Conservation (phyloP, 1,140 invertebrate genomes). For the Eueides isabella region DNA sequence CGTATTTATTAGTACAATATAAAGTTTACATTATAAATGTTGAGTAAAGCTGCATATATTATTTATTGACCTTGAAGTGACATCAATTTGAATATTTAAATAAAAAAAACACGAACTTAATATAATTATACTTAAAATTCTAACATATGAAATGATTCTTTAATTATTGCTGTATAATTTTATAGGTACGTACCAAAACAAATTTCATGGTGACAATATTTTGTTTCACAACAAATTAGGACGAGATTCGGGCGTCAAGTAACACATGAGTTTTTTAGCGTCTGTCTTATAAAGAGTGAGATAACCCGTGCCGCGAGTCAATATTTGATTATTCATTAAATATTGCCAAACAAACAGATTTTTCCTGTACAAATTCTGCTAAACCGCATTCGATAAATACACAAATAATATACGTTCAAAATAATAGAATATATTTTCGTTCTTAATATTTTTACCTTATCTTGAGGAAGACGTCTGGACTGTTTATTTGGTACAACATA, state of each 20-base stretch:
- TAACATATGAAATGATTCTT: too few species aligned
- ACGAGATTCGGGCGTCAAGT: conserved; percentile 19
- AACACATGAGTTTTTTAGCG: conserved; percentile 15
- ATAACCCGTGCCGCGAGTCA: conserved; percentile 26
- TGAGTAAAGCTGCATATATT: too few species aligned
- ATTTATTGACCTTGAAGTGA: too few species aligned
- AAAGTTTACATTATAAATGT: too few species aligned
- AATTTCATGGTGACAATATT: conserved; percentile 17
- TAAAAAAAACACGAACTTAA: too few species aligned
- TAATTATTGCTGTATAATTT: too few species aligned
- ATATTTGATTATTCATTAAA: conserved; percentile 32
- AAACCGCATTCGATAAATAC: neutral
- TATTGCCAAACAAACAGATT: conserved; percentile 25
- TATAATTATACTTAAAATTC: too few species aligned
- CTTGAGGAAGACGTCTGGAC: neutral
- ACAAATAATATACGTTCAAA: neutral
- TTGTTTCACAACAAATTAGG: conserved; percentile 10
- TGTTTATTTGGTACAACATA: neutral
- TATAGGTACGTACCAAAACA: conserved; percentile 22
- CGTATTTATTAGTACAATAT: too few species aligned
- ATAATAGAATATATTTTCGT: neutral
- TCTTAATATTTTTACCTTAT: neutral
- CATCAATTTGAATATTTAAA: too few species aligned
- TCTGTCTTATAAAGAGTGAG: conserved; percentile 28
- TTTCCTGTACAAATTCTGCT: conserved; percentile 33